Evolutionary conservation across 2,888 invertebrate genomes (phyloP), one percentile per base, ranked within the genome.

Genomic region (Morpho achilles): DNA sequence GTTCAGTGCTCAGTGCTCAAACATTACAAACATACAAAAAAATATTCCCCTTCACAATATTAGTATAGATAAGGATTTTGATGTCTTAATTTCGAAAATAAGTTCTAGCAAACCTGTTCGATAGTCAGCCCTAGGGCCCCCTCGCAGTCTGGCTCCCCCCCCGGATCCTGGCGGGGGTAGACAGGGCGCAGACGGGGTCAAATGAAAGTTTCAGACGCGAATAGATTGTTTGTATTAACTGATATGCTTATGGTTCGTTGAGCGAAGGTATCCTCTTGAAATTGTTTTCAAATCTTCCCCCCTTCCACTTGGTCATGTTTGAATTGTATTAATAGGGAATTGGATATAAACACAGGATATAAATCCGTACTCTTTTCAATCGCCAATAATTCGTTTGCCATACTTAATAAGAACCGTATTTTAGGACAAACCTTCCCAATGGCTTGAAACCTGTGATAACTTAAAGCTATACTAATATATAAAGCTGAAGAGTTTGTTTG

Each of bases 131-230:
- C 54, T 54, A 57, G 50, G 67, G 60, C 63, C 65, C 67, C 67
- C 62, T 56, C 56, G 50, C 64, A 59, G 63, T 61, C 68, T 64
- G 59, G 61, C 58, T 71, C 69, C 62, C 61, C 59, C 51, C 47
- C 49, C 53, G 53, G 61, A 61, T 59, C 74, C 69, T 63, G 61
- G 58, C 62, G 68, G 68, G 69, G 67, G 64, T 57, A 63, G 69
- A 64, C 63, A 64, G 72, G 72, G 74, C 65, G 72, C 69, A 74
- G 77, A 75, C 76, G 72, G 77, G 77, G 76, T 75, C 73, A 77
- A 65, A 69, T 82, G 76, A 80, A 83, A 82, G 74, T 82, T 84
- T 82, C 79, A 82, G 79, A 69, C 75, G 62, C 61, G 68, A 67
- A 67, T 67, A 73, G 67, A 70, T 70, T 70, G 71, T 70, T 67